Conservation (phyloP, 2,888 invertebrate species). For the Thymelicus sylvestris region DNA sequence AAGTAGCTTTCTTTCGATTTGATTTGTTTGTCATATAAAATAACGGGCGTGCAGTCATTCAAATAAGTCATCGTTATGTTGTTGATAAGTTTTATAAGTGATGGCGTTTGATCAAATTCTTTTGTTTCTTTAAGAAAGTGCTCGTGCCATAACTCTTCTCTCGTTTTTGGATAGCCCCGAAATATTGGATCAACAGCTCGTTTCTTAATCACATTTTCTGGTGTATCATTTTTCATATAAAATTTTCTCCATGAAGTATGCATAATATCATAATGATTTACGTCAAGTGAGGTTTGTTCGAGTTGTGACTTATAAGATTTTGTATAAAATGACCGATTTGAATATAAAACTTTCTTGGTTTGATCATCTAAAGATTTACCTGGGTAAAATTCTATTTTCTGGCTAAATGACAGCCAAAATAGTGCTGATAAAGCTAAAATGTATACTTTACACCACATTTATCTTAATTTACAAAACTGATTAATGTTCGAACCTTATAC, state of each 20-base stretch:
- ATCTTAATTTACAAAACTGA: background rate
- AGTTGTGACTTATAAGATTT: background rate
- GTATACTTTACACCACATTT: background rate
- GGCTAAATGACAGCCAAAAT: slow-evolving; percentile 41
- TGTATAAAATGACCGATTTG: background rate
- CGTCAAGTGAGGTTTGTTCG: background rate
- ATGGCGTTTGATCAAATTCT: slow-evolving; percentile 81
- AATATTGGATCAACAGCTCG: slow-evolving; percentile 82
- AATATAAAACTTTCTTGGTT: background rate
- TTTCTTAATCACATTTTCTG: slow-evolving; percentile 38
- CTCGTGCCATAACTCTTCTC: slow-evolving; percentile 81
- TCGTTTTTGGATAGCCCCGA: slow-evolving; percentile 84
- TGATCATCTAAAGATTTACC: slow-evolving; percentile 44
- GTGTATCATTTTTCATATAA: background rate
- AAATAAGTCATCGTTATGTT: slow-evolving; percentile 86
- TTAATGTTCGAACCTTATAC: background rate
- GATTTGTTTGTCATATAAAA: slow-evolving; percentile 87
- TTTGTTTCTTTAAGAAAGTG: slow-evolving; percentile 72
- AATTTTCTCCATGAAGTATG: slow-evolving; percentile 33
- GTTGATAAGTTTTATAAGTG: slow-evolving; percentile 85
- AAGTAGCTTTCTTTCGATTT: slow-evolving; percentile 83
- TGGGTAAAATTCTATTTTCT: slow-evolving; percentile 67
- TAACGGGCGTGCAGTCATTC: slow-evolving; percentile 86
- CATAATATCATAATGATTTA: background rate
- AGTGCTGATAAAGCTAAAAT: slow-evolving; percentile 35